Evolutionary conservation across 1,140 invertebrate genomes (phyloP), one percentile per base, ranked within the genome.

Genomic region (Tetranychus cinnabarinus): DNA sequence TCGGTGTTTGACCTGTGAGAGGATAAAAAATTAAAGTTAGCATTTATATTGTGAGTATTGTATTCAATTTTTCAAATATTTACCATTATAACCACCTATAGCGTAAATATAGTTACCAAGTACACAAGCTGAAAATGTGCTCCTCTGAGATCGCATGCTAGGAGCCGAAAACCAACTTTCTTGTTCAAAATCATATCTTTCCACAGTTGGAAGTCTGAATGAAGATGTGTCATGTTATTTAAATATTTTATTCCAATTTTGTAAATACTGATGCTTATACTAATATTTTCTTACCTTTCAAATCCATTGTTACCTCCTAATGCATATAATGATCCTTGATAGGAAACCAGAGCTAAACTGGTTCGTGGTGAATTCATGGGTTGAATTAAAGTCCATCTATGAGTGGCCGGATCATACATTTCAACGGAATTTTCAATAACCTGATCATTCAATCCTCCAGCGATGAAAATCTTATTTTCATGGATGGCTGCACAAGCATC

Each of bases 311-410:
- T 86, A 15, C 85, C 70, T 12, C 80, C 81, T 50, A 87, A 77
- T 1, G 83, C 84, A 69, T 84, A 87, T 0, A 85, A 66, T 55
- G 71, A 77, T 39, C 77, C 78, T 57, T 80, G 77, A 68, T 82
- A 83, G 2, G 81, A 75, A 5, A 86, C 80, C 64, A 85, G 78
- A 12, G 79, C 81, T 0, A 88, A 81, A 1, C 85, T 85, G 2
- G 84, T 85, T 58, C 86, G 73, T 48, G 83, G 77, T 64, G 79
- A 82, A 35, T 78, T 75, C 87, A 92, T 88, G 5, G 80, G 77
- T 8, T 78, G 72, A 48, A 88, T 80, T 66, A 79, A 78, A 6
- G 79, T 82, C 85, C 86, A 88, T 57, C 71, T 69, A 31, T 74
- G 68, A 2, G 65, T 68, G 1, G 63, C 45, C 2, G 73, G 72